These are phyloP conservation scores for Ciconia boyciana DNA, from an alignment of 2,113 vertebrate species.

Conservation along the genomic window DNA sequence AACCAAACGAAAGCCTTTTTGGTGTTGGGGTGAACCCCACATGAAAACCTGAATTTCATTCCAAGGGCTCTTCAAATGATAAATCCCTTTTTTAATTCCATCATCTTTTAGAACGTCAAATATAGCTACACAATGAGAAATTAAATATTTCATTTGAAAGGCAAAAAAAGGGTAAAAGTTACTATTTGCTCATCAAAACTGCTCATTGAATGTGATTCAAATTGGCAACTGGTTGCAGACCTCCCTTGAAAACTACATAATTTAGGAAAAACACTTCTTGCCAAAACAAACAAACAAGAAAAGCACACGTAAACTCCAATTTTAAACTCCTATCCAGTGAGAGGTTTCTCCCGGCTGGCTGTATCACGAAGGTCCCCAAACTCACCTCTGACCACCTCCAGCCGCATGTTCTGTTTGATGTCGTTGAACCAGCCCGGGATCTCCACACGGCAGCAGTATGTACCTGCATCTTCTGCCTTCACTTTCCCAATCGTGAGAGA, in stretches of 20 bases:
- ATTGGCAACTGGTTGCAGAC: not conserved
- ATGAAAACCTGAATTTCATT: not conserved
- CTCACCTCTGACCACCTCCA: slow-evolving; percentile 63
- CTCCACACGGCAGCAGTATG: slow-evolving; percentile 80
- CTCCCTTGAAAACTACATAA: accelerated
- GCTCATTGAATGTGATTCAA: not conserved
- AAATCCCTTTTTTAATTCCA: not conserved
- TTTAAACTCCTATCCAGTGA: not conserved
- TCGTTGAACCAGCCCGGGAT: slow-evolving; percentile 78
- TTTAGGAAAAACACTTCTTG: not conserved
- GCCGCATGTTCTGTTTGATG: not conserved
- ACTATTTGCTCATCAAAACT: not conserved
- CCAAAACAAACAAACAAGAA: not conserved
- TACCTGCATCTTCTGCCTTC: slow-evolving; percentile 59
- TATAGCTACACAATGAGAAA: not conserved
- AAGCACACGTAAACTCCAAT: not conserved
- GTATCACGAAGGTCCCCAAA: not conserved
- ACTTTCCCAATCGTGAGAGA: slow-evolving; percentile 72
- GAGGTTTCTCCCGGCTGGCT: not conserved
- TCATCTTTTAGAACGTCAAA: not conserved
- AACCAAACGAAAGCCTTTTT: not conserved
- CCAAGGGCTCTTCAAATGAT: not conserved
- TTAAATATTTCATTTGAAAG: not conserved
- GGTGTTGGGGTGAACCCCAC: not conserved
- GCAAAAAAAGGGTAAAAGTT: not conserved